phyloP scores from a whole-genome alignment of 2,888 invertebrate genomes.

The Kuschelorhynchus macadamiae region DNA sequence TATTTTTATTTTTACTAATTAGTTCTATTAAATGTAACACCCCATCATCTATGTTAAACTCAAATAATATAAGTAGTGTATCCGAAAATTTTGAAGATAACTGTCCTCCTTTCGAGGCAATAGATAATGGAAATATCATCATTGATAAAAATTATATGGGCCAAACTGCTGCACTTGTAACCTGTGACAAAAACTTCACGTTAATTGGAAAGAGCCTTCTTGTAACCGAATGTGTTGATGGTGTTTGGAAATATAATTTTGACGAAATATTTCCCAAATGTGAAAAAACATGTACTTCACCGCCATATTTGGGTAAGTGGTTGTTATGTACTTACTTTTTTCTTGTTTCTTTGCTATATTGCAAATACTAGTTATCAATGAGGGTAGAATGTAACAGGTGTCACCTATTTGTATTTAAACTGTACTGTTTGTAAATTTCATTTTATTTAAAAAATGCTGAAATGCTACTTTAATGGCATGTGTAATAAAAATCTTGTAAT shows the following conservation, averaged over 20 bases:
- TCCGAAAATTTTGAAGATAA: neutral
- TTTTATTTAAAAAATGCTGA: too few species aligned
- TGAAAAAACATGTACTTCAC: slow-evolving; percentile 60
- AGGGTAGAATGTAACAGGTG: too few species aligned
- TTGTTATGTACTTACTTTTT: too few species aligned
- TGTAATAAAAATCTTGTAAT: too few species aligned
- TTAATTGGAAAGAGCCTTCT: slow-evolving; percentile 64
- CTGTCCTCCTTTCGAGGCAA: slow-evolving; percentile 8
- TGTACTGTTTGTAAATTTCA: too few species aligned
- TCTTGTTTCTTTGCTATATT: too few species aligned
- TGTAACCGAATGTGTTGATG: slow-evolving; percentile 62
- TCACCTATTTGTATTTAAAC: too few species aligned
- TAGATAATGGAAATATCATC: slow-evolving; percentile 14
- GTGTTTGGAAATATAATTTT: slow-evolving; percentile 61
- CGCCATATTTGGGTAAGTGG: slow-evolving; percentile 60
- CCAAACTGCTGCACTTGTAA: slow-evolving; percentile 50
- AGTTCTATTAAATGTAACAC: neutral
- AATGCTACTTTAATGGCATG: too few species aligned
- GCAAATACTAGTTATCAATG: too few species aligned
- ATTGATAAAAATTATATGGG: neutral
- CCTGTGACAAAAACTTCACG: slow-evolving; percentile 63
- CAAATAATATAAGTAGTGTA: neutral
- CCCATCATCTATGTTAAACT: slow-evolving; percentile 6
- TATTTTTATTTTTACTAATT: neutral
- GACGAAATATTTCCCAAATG: slow-evolving; percentile 54